Evolutionary conservation across 2,113 vertebrate species (phyloP).

Genomic region (Hippocampus abdominalis): DNA sequence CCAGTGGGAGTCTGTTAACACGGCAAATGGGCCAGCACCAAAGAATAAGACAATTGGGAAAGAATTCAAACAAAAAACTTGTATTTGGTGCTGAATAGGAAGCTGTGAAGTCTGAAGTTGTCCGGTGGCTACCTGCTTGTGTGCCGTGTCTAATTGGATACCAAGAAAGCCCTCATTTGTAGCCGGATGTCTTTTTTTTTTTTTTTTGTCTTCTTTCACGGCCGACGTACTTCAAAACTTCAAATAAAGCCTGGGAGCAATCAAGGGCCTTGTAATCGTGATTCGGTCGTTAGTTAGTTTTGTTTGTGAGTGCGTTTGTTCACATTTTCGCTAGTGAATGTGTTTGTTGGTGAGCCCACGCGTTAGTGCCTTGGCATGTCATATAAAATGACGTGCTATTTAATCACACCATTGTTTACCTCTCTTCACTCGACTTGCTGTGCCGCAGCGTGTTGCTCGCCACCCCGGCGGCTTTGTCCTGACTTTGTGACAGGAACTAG

Average conservation of each 20-base stretch:
- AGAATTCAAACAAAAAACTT: neutral
- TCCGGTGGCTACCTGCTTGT: constrained; percentile 11
- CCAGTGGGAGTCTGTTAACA: constrained; percentile 41
- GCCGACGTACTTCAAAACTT: neutral
- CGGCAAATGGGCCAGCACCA: constrained; percentile 34
- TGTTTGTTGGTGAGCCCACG: too few relatives aligned
- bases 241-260: neutral
- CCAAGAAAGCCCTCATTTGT: neutral
- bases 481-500: too few relatives aligned
- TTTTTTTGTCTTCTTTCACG: neutral
- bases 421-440: too few relatives aligned
- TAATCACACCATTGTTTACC: too few relatives aligned
- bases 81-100: constrained; percentile 50
- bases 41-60: constrained; percentile 25
- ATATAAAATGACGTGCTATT: too few relatives aligned
- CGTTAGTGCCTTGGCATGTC: too few relatives aligned
- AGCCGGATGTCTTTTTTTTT: neutral
- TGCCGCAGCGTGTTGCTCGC: too few relatives aligned
- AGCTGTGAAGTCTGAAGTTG: constrained; percentile 25
- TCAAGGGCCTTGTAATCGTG: neutral
- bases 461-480: too few relatives aligned
- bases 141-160: neutral
- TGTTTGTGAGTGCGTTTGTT: neutral
- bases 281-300: neutral
- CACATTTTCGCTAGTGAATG: too few relatives aligned